Conservation (phyloP, 2,113 vertebrate species). For the Circaetus cinerascens region DNA sequence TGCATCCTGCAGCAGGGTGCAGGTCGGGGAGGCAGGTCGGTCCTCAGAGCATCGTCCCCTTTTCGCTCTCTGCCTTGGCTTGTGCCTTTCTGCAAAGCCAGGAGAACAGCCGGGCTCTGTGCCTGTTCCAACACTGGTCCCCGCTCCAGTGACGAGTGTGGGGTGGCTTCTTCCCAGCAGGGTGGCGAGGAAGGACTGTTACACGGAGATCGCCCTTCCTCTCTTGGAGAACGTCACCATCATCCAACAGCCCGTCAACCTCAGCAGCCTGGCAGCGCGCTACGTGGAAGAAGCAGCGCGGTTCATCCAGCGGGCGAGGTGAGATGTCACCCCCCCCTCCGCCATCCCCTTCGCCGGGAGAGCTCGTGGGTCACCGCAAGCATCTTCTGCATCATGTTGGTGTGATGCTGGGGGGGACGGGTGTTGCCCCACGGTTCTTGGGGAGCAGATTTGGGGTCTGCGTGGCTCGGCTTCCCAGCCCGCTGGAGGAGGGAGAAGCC, state of each 20-base stretch:
- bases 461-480: accelerated
- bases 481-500: not conserved
- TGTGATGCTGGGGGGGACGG: accelerated
- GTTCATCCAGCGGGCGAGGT: constrained; percentile 86
- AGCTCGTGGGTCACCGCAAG: not conserved
- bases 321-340: not conserved
- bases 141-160: accelerated
- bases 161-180: not conserved
- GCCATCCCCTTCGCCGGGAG: accelerated
- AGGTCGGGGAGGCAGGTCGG: accelerated
- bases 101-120: accelerated
- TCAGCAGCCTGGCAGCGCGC: constrained; percentile 75
- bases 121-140: not conserved
- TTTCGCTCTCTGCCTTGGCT: accelerated
- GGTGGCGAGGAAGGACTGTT: constrained; percentile 66
- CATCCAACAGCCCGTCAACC: constrained; percentile 86
- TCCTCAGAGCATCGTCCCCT: not conserved
- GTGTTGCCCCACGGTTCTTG: accelerated
- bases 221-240: constrained; percentile 86
- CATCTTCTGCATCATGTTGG: accelerated
- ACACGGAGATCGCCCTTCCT: constrained; percentile 83
- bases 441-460: not conserved
- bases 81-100: not conserved
- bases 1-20: not conserved
- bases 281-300: constrained; percentile 73